Evolutionary conservation across 2,888 invertebrate species (phyloP), one percentile per base, ranked within the genome.

Genomic region (Hololepta plana): DNA sequence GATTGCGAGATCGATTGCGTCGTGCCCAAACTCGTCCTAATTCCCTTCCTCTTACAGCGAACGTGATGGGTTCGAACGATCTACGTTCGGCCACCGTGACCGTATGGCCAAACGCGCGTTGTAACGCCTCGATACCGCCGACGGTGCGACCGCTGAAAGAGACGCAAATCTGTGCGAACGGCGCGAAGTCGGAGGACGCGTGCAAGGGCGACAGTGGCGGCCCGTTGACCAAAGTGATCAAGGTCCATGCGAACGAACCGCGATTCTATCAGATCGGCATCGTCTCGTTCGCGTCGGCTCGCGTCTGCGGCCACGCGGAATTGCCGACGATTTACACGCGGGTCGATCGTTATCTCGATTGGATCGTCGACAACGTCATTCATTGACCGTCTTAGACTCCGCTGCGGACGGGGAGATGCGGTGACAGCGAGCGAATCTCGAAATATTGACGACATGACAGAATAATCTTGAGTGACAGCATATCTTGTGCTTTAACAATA

Each of bases 161-260:
- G 15, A 53, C 48, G 13, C 56, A 59, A 35, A 38, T 59, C n/a
- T 59, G 59, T 34, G 54, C 53, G 4, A 56, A 55, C 3, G 58
- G 59, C 2, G 33, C 32, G 9, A 36, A 33, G 6, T 41, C 40
- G 1, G 38, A 43, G 29, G 58, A 57, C 34, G 51, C 58, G 2
- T 60, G 60, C 28, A 33, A 38, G 9, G n/a, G n/a, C n/a, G 60
- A 60, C 29, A 56, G 55, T 24, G 60, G 61, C 6, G 60, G 61
- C 2, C 60, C 61, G 0, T 40, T 60, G 2, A 48, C 51, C 29
- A 37, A 42, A 3, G 40, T 42, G 14, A 24, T 30, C 11, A 35
- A 42, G 7, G 38, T 36, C 3, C 32, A 36, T 2, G 23, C 7
- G 3, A 20, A 36, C 1, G 23, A 30, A 2, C 4, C 29, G 3